Percentiles rank a stretch among this genome's conserved stretches.
Evolutionary conservation across 2,113 vertebrate genomes (phyloP).

Genomic region (Micronycteris hirsuta): DNA sequence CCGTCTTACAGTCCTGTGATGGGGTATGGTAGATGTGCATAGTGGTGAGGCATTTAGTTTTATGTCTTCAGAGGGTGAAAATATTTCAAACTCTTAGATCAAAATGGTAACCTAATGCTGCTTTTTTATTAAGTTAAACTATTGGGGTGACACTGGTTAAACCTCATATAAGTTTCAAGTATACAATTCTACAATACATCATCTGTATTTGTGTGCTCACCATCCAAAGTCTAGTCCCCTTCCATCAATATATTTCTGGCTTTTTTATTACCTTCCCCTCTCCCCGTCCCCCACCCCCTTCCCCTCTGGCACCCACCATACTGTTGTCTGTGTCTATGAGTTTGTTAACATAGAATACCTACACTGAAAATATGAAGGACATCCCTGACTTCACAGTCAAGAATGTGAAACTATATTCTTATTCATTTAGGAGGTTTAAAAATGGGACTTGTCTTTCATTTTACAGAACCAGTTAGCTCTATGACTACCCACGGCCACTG

Average conservation of each 20-base stretch:
- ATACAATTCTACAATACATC: not conserved
- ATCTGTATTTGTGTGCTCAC: not conserved
- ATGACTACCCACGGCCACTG: not conserved
- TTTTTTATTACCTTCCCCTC: not conserved
- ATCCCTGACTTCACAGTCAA: not conserved
- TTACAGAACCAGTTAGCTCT: not conserved
- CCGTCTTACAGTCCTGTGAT: not conserved
- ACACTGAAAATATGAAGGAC: not conserved
- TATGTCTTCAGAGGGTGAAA: not conserved
- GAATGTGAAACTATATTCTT: not conserved
- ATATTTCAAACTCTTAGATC: not conserved
- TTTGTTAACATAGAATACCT: slow-evolving; percentile 15
- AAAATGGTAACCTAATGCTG: not conserved
- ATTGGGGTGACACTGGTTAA: not conserved
- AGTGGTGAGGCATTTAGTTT: slow-evolving; percentile 1
- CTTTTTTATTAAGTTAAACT: not conserved
- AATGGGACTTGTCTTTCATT: not conserved
- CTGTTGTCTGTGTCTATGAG: not conserved
- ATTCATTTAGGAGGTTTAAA: not conserved
- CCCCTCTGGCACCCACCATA: not conserved
- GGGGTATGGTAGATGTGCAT: too few relatives aligned
- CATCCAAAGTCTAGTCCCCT: not conserved
- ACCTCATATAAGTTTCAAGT: not conserved
- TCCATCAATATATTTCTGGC: not conserved
- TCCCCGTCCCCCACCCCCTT: too few relatives aligned